phyloP scores from a whole-genome alignment of 2,888 invertebrate genomes.

The Pollenia labialis region DNA sequence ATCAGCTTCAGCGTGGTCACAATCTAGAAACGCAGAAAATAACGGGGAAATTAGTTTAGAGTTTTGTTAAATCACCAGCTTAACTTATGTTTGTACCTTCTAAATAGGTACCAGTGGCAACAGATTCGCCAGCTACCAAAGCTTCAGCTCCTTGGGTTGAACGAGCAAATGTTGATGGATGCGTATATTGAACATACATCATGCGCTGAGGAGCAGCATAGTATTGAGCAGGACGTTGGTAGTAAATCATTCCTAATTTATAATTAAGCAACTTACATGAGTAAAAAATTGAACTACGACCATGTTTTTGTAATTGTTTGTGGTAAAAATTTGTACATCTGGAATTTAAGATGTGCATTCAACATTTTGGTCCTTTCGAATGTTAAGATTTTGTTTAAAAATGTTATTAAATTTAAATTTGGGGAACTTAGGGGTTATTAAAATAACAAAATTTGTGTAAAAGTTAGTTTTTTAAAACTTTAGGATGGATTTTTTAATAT shows the following conservation, averaged over 20 bases:
- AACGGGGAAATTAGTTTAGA: neutral
- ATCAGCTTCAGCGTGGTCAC: constrained; percentile 81
- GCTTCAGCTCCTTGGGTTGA: constrained; percentile 82
- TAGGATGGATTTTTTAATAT: too few relatives aligned
- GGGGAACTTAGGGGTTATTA: too few relatives aligned
- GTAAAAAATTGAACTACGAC: neutral
- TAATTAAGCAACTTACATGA: constrained; percentile 30
- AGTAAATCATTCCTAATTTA: constrained; percentile 80
- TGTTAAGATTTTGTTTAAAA: too few relatives aligned
- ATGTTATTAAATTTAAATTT: too few relatives aligned
- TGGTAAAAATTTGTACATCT: constrained; percentile 23
- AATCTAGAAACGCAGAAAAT: constrained; percentile 77
- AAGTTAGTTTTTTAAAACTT: too few relatives aligned
- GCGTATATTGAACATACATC: constrained; percentile 83
- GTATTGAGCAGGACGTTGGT: constrained; percentile 81
- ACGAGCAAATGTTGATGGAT: constrained; percentile 81
- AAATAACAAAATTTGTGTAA: too few relatives aligned
- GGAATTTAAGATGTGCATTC: neutral
- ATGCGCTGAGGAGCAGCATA: constrained; percentile 77
- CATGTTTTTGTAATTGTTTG: neutral
- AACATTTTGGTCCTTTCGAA: too few relatives aligned
- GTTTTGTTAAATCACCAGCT: neutral
- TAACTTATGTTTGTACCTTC: constrained; percentile 78
- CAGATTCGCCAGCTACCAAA: constrained; percentile 83
- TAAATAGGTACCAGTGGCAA: constrained; percentile 82